Conservation (phyloP, 1,140 invertebrate genomes). For the Ectropis grisescens region DNA sequence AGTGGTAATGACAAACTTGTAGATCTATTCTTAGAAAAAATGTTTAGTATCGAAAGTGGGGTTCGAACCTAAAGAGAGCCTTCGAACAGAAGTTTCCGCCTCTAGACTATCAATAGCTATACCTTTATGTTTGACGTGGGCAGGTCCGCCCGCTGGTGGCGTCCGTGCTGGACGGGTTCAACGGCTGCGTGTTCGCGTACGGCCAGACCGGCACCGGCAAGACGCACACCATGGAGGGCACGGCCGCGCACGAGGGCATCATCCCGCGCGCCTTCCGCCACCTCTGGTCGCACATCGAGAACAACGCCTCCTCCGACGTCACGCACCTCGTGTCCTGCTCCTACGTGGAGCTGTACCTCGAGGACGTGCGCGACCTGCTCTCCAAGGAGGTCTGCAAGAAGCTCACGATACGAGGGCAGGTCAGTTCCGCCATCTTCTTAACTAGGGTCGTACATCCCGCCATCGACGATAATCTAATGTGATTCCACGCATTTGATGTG, state of each 20-base stretch:
- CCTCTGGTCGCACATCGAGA: conserved; percentile 92
- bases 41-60: too few species aligned
- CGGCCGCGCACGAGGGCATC: conserved; percentile 81
- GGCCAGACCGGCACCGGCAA: conserved; percentile 96
- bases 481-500: too few species aligned
- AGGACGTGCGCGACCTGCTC: conserved; percentile 92
- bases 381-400: conserved; percentile 80
- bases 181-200: conserved; percentile 97
- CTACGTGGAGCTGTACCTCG: conserved; percentile 96
- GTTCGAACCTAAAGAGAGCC: too few species aligned
- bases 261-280: conserved; percentile 97
- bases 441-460: too few species aligned
- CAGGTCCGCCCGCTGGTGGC: conserved; percentile 92
- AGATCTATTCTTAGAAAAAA: too few species aligned
- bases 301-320: conserved; percentile 82
- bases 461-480: too few species aligned
- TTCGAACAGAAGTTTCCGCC: too few species aligned
- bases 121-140: too few species aligned
- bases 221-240: conserved; percentile 96
- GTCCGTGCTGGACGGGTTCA: conserved; percentile 95
- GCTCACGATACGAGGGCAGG: conserved; percentile 64
- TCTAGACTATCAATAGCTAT: too few species aligned
- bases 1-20: too few species aligned
- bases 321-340: conserved; percentile 94
- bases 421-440: conserved; percentile 12